Conservation (phyloP, 2,797 vertebrate genomes). For the Luscinia luscinia region DNA sequence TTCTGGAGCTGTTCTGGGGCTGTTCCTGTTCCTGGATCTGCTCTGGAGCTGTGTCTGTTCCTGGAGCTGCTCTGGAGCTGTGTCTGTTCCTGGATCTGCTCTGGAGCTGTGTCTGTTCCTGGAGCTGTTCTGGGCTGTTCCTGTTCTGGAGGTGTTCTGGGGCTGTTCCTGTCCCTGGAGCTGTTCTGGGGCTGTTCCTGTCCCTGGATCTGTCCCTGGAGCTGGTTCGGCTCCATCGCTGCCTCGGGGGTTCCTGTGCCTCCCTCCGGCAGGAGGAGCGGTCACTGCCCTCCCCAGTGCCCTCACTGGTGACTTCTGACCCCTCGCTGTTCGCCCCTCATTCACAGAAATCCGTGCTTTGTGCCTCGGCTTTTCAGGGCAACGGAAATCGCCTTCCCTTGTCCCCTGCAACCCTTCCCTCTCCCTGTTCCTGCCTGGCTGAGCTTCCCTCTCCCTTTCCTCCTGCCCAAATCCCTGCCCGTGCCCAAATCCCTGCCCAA, state of each 20-base stretch:
- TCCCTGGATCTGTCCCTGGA: background rate
- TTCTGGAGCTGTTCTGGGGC: no score
- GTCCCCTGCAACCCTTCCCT: background rate
- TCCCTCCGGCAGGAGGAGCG: no score
- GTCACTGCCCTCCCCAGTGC: background rate
- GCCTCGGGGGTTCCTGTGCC: no score
- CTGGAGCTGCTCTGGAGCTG: no score
- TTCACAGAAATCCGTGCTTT: background rate
- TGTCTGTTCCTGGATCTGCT: no score
- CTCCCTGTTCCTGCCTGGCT: background rate
- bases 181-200: no score
- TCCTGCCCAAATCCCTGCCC: no score
- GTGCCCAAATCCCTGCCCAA: no score
- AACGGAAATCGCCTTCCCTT: background rate
- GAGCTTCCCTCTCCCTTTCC: background rate
- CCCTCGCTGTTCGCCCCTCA: accelerated
- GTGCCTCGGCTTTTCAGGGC: background rate
- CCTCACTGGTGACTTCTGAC: background rate
- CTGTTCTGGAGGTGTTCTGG: background rate
- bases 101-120: no score
- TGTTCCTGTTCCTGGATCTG: background rate
- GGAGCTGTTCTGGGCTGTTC: no score
- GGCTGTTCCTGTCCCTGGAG: background rate
- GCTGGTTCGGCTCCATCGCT: no score
- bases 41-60: no score